Conservation (phyloP, 2,113 vertebrate genomes). For the Brienomyrus longianalis region DNA sequence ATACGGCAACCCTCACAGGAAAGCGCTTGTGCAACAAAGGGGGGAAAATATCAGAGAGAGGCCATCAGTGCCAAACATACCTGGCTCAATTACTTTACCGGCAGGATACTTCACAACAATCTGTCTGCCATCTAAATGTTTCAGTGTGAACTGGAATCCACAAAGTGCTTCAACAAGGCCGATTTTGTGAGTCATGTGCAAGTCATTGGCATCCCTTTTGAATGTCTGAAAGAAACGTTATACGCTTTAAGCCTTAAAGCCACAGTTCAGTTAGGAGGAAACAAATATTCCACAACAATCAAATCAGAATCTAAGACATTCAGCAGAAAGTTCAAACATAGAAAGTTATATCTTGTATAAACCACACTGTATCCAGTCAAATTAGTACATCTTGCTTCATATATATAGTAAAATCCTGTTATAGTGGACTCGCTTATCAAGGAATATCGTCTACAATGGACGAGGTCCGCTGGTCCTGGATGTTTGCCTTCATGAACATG, state of each 20-base stretch:
- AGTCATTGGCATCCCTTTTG: slow-evolving; percentile 80
- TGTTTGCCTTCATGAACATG: no score
- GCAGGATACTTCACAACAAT: slow-evolving; percentile 93
- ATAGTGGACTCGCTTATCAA: no score
- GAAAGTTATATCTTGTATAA: neutral
- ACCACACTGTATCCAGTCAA: neutral
- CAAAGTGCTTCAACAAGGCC: slow-evolving; percentile 94
- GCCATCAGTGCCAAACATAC: slow-evolving; percentile 49
- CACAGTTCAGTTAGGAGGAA: neutral
- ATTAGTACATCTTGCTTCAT: neutral
- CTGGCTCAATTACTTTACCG: slow-evolving; percentile 96
- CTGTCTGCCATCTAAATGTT: slow-evolving; percentile 88
- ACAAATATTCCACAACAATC: neutral
- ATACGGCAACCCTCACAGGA: neutral
- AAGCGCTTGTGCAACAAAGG: neutral
- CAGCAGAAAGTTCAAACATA: neutral
- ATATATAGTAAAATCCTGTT: no score
- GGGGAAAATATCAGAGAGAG: neutral
- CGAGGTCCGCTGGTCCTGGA: no score
- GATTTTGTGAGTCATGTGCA: slow-evolving; percentile 93
- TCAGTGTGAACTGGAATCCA: slow-evolving; percentile 91
- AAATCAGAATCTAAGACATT: neutral
- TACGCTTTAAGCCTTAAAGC: neutral
- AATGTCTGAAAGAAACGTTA: slow-evolving; percentile 49
- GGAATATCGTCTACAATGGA: no score